Percentiles rank a stretch among this genome's conserved stretches.
Conservation (phyloP, 2,888 invertebrate species). For the Tenthredo amoena region DNA sequence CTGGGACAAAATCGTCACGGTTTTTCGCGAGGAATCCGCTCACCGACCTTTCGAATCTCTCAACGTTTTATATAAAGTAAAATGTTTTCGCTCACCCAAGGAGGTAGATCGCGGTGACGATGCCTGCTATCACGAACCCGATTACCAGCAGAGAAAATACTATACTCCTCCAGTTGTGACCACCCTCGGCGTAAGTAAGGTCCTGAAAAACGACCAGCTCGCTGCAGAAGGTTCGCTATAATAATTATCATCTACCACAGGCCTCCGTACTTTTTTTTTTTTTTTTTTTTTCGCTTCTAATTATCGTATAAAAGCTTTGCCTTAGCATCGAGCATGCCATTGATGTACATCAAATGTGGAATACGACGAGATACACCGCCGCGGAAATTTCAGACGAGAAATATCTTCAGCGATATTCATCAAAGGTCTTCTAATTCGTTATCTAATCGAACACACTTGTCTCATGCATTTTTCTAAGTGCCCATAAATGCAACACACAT, state of each 20-base stretch:
- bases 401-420: neutral
- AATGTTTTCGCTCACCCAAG: constrained; percentile 84
- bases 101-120: constrained; percentile 93
- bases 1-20: neutral
- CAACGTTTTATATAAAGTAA: neutral
- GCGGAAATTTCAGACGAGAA: neutral
- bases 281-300: no score
- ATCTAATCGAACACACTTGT: neutral
- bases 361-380: neutral
- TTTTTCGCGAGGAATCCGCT: neutral
- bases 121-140: constrained; percentile 92
- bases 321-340: constrained; percentile 19
- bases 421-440: neutral
- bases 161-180: constrained; percentile 94
- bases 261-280: neutral
- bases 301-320: constrained; percentile 1
- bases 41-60: neutral
- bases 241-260: neutral
- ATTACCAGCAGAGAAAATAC: constrained; percentile 93
- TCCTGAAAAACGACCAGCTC: constrained; percentile 79
- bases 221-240: neutral
- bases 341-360: neutral
- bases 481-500: neutral
- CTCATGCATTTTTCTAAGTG: neutral
- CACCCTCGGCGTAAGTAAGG: constrained; percentile 88